Percentiles rank a stretch among this genome's conserved stretches.
These are phyloP conservation scores for Burhinus oedicnemus DNA, from an alignment of 2,113 vertebrate genomes.

Conservation along the genomic window DNA sequence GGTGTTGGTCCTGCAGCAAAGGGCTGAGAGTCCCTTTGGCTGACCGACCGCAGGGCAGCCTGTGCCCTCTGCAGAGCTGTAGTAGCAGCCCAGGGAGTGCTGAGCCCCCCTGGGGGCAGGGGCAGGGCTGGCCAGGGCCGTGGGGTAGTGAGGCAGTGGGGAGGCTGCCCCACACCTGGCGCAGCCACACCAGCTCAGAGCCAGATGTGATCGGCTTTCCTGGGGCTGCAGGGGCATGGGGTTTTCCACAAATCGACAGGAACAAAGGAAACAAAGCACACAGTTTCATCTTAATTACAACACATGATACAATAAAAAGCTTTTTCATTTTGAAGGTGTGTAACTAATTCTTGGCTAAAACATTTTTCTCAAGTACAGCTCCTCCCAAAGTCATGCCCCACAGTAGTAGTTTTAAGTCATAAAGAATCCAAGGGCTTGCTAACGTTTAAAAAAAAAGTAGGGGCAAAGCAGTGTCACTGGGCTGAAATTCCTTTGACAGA, in stretches of 20 bases:
- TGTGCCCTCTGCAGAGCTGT: accelerated
- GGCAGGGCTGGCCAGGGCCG: too few relatives aligned
- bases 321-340: background rate
- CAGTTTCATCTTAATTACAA: background rate
- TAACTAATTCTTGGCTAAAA: background rate
- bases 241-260: background rate
- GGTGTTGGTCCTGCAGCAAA: background rate
- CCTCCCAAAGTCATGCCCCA: background rate
- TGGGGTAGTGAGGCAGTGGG: background rate
- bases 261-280: background rate
- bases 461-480: background rate
- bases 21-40: background rate
- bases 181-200: background rate
- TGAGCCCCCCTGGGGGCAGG: background rate
- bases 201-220: accelerated
- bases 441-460: background rate
- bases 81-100: background rate
- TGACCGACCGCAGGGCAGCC: accelerated
- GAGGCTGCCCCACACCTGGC: background rate
- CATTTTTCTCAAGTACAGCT: background rate
- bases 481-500: slow-evolving; percentile 73
- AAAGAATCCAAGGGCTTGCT: background rate
- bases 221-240: background rate
- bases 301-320: background rate
- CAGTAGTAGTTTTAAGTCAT: background rate